Evolutionary conservation across 2,888 invertebrate species (phyloP), one percentile per base, ranked within the genome.

Genomic region (Atrina japonica): DNA sequence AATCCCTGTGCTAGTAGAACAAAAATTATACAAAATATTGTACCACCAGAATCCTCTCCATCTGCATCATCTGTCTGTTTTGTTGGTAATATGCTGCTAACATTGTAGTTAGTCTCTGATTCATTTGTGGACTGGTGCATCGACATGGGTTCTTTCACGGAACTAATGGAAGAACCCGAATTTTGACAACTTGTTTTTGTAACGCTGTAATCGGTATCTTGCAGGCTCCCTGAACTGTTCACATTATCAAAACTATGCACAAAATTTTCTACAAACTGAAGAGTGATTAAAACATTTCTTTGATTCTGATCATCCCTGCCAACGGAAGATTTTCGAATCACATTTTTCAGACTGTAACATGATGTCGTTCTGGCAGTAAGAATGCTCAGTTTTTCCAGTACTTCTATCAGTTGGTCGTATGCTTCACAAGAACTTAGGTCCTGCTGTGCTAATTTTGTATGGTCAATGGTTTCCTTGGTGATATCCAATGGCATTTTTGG

Each of bases 301-400:
- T 35, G 35, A 35, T 35, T 35, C 35, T 35, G 35, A 35, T 35
- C 35, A 35, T 5, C 35, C 5, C 35, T 35, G 35, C 35, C 11
- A 11, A 11, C 35, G 11, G 35, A 35, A 35, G 35, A 35, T 35
- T 35, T 53, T 16, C 61, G 50, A 1, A 18, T n/a, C 3, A 68
- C 47, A n/a, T 5, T 40, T 45, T 55, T 14, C 3, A 68, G n/a
- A 9, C 43, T 2, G 49, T 56, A 63, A 40, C 68, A 68, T 18
- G 63, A 61, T 21, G 55, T 41, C 7, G 61, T 23, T 9, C 63
- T n/a, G n/a, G 55, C 45, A n/a, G 55, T 55, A 16, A 68, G 18
- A 29, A 68, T 63, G 14, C 53, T 63, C 7, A 61, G 30, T 6
- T 61, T 23, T 30, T 68, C 56, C 23, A 68, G 18, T 5, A 56